Percentiles rank a stretch among this genome's conserved stretches.
Conservation (phyloP, 2,113 vertebrate genomes). For the Odontophorus gujanensis region DNA sequence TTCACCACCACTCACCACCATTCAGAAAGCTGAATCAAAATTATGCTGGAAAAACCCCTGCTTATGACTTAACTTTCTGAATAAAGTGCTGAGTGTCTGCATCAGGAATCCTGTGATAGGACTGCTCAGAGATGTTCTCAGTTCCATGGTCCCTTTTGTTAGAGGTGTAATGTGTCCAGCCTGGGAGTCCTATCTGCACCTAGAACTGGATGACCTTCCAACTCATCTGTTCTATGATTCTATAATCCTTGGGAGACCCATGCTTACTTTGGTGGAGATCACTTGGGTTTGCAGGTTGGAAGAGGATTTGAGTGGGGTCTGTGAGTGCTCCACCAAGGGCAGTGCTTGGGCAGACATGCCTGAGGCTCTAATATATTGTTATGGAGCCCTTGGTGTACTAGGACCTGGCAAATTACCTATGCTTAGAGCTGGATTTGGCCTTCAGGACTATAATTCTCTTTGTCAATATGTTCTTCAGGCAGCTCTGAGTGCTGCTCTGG, state of each 20-base stretch:
- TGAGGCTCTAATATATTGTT: background rate
- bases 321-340: background rate
- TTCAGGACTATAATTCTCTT: background rate
- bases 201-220: no score
- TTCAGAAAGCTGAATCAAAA: no score
- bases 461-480: background rate
- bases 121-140: background rate
- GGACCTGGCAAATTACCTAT: background rate
- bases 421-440: background rate
- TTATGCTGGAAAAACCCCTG: background rate
- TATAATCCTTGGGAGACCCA: background rate
- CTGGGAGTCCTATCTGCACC: background rate
- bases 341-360: accelerated
- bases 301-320: background rate
- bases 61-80: background rate
- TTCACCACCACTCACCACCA: no score
- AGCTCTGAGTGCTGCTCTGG: background rate
- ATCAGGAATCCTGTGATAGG: accelerated
- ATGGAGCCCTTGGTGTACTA: background rate
- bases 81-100: no score
- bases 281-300: background rate
- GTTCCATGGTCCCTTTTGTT: accelerated
- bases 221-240: no score
- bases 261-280: background rate
- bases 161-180: background rate